Base-by-base conservation (phyloP, 2,888 invertebrate species). In the Meghimatium bilineatum region DNA sequence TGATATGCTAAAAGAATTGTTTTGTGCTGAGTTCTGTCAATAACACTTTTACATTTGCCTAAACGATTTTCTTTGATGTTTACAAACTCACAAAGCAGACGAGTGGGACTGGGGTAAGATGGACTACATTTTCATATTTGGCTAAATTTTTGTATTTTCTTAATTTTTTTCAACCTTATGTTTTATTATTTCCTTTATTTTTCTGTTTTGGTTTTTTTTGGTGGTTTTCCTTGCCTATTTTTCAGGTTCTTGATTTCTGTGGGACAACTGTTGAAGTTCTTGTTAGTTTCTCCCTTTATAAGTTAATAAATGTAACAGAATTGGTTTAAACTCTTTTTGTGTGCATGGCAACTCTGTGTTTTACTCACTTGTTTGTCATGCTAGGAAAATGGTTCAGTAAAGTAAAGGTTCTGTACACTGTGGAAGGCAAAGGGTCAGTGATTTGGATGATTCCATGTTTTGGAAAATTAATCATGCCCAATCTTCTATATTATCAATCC, bases 91-190 rank as follows among this genome's bases (percentile, higher is more conserved):
- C 80, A 49, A 14, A 34, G 6, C 63, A 86, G 87, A 87, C 82
- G 86, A 87, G 63, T 87, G 87, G 87, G 87, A 87, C 74, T 87
- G 87, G 87, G 87, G 87, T 87, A 87, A 87, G 87, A 82, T 20
- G 17, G 17, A n/a, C 49, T 74, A 44, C 23, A 20, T 38, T 63
- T 56, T 23, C 17, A 17, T 49, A 49, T 49, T 49, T 49, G 49
- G 49, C 49, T 49, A 49, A 8, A 49, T 49, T 49, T 17, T 12
- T 56, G 56, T 17, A 23, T 17, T 56, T 17, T 17, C 20, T 56
- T 23, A 2, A 23, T 8, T 56, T 56, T 17, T 49, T 17, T 17
- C 14, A 17, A 56, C 23, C 6, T 56, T 49, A 49, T 49, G 2
- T 56, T 56, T 56, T 23, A 56, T 56, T 56, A 56, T 56, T 56